A percentile compares a stretch with the other conserved stretches of the same genome.
phyloP scores from a whole-genome alignment of 2,888 invertebrate species.

The Scaptomyza cyrtandrae region DNA sequence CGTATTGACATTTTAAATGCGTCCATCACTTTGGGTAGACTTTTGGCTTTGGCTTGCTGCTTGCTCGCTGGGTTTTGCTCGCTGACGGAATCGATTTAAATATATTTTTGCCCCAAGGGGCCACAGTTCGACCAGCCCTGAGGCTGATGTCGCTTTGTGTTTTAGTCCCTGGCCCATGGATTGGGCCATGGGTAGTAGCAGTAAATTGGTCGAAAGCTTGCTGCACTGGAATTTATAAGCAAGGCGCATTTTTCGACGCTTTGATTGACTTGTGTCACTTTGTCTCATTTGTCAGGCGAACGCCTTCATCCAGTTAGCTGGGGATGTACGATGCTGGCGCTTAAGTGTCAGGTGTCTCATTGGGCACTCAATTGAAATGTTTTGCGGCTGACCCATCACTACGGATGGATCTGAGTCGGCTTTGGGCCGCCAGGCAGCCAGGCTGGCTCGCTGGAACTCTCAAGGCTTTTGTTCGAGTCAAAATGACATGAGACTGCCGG shows the following conservation, averaged over 20 bases:
- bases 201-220: constrained; percentile 9
- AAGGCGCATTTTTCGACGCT: constrained; percentile 61
- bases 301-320: constrained; percentile 60
- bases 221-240: constrained; percentile 71
- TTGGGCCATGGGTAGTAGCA: not conserved
- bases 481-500: constrained; percentile 63
- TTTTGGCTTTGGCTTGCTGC: constrained; percentile 31
- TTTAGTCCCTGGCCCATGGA: constrained; percentile 7
- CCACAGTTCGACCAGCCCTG: constrained; percentile 30
- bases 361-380: constrained; percentile 59
- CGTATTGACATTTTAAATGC: constrained; percentile 83
- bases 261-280: constrained; percentile 84
- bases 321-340: constrained; percentile 24
- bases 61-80: constrained; percentile 13
- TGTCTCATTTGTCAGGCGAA: constrained; percentile 83
- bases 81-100: constrained; percentile 79
- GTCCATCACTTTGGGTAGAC: constrained; percentile 78
- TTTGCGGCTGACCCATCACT: constrained; percentile 29
- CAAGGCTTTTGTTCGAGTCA: constrained; percentile 62
- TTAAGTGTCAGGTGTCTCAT: constrained; percentile 78
- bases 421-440: not conserved
- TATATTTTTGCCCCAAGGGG: constrained; percentile 75
- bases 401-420: constrained; percentile 25
- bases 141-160: constrained; percentile 11
- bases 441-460: constrained; percentile 20